Evolutionary conservation across 2,888 invertebrate species (phyloP), one percentile per base, ranked within the genome.

Genomic region (Parapristionchus giblindavisi): DNA sequence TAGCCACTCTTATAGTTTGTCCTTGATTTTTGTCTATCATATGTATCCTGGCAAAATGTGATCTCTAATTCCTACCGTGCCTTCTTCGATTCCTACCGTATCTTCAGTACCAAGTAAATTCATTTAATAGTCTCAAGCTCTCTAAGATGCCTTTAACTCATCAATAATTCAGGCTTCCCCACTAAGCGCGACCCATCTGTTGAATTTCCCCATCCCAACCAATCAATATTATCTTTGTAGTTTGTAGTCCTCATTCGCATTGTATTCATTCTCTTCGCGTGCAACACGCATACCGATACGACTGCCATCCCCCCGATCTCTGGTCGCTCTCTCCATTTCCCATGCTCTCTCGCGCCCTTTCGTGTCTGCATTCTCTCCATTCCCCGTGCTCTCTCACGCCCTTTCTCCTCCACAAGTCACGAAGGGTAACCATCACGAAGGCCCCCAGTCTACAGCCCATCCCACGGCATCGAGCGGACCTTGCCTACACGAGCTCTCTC

Each of bases 231-330:
- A n/a, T n/a, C n/a, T n/a, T n/a, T n/a, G n/a, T n/a, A n/a, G n/a
- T n/a, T n/a, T n/a, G n/a, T n/a, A n/a, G n/a, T n/a, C n/a, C n/a
- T n/a, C n/a, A n/a, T n/a, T n/a, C n/a, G 6, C 63, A 38, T 21
- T 63, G 32, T 32, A 24, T 54, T 6, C 24, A 24, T 24, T 5
- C 6, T 6, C 32, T 34, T 68, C 68, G 68, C 68, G 68, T 68
- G 68, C 36, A 34, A 52, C 68, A 68, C 68, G 68, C 63, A 43
- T 65, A 65, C 43, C 63, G 48, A 43, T 17, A n/a, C n/a, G 60
- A 21, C 34, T 32, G 40, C 52, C 70, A 34, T n/a, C 52, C 58
- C 34, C 36, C 24, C 36, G 14, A 1, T 24, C 34, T 32, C 24
- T 24, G 14, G 1, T 24, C 27, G 27, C 40, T 71, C 58, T 71